Percentiles rank a stretch among this genome's conserved stretches.
phyloP scores from a whole-genome alignment of 1,140 invertebrate genomes.

The Drosophila pseudoobscura region DNA sequence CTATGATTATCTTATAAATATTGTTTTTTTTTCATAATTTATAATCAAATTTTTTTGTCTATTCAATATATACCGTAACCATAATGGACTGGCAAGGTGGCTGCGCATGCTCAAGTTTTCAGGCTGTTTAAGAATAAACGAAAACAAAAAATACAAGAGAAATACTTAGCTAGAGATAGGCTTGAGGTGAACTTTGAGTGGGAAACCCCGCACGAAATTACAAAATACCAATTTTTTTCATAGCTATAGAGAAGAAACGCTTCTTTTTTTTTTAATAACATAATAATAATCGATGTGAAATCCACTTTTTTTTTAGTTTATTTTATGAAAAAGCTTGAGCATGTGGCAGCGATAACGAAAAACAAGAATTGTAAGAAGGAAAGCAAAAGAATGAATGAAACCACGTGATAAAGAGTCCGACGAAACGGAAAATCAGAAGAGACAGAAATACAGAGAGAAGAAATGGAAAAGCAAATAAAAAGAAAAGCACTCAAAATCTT shows the following conservation, averaged over 20 bases:
- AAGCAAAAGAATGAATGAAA: slow-evolving; percentile 37
- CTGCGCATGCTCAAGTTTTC: slow-evolving; percentile 54
- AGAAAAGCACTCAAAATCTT: slow-evolving; percentile 33
- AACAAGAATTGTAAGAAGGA: slow-evolving; percentile 9
- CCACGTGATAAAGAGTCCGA: slow-evolving; percentile 47
- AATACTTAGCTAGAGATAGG: slow-evolving; percentile 27
- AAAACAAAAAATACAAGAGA: slow-evolving; percentile 12
- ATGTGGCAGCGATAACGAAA: slow-evolving; percentile 35
- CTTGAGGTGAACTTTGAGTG: background rate
- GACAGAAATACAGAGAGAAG: slow-evolving; percentile 9
- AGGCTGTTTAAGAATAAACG: slow-evolving; percentile 46
- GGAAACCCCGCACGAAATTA: slow-evolving; percentile 41
- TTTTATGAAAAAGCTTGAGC: slow-evolving; percentile 41
- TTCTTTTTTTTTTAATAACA: slow-evolving; percentile 33
- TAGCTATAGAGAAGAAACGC: slow-evolving; percentile 45
- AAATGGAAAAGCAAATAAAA: slow-evolving; percentile 5
- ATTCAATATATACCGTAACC: slow-evolving; percentile 35
- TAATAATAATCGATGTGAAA: slow-evolving; percentile 40
- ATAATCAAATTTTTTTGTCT: slow-evolving; percentile 66
- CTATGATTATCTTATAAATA: slow-evolving; percentile 30
- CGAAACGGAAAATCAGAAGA: slow-evolving; percentile 29
- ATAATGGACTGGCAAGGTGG: slow-evolving; percentile 37
- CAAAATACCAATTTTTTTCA: slow-evolving; percentile 39
- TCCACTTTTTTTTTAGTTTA: slow-evolving; percentile 47
- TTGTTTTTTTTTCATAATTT: slow-evolving; percentile 74